Conservation (phyloP, 2,797 vertebrate species). For the Luscinia megarhynchos region DNA sequence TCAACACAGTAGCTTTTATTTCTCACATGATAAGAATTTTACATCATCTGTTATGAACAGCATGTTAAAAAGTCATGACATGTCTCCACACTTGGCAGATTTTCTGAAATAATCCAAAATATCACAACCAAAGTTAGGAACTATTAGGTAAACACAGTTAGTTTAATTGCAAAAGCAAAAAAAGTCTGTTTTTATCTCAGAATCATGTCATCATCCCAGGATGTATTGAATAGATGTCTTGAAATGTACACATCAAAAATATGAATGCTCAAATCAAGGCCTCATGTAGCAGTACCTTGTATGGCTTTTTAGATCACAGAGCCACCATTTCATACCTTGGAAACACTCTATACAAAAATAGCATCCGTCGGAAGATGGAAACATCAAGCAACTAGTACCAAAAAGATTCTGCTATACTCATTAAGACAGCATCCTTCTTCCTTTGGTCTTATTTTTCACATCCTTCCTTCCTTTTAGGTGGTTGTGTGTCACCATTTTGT, state of each 20-base stretch:
- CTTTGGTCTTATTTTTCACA: constrained; percentile 52
- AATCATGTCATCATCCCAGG: background rate
- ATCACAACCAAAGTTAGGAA: background rate
- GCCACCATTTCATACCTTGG: background rate
- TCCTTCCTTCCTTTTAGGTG: constrained; percentile 41
- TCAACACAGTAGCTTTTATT: background rate
- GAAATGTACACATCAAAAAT: background rate
- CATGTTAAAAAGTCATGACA: background rate
- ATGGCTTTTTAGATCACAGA: background rate
- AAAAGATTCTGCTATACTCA: constrained; percentile 22
- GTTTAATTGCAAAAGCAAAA: background rate
- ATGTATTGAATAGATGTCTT: background rate
- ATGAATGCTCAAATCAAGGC: background rate
- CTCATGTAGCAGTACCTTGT: background rate
- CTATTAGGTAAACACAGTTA: background rate
- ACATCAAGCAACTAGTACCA: constrained; percentile 19
- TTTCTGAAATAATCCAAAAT: background rate
- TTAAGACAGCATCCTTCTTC: constrained; percentile 21
- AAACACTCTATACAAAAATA: constrained; percentile 34
- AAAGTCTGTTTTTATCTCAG: background rate
- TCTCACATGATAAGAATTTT: background rate
- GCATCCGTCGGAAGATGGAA: constrained; percentile 13
- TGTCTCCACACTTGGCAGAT: background rate
- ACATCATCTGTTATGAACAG: background rate
- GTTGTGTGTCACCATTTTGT: background rate